Evolutionary conservation across 2,888 invertebrate genomes (phyloP).

Genomic region (Heliconius hortense): DNA sequence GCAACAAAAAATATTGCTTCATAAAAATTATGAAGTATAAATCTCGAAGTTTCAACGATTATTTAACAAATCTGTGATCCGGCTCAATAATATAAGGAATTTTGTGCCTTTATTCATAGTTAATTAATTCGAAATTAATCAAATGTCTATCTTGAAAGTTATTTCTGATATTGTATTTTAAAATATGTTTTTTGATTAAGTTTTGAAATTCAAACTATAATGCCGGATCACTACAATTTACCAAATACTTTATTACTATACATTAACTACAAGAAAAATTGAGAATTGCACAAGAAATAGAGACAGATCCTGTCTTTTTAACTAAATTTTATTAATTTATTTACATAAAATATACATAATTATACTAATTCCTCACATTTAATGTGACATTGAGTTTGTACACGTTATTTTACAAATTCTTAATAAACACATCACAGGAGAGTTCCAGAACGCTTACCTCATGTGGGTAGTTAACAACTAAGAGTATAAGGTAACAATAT

Average conservation of each 20-base stretch:
- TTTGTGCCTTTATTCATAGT: not conserved
- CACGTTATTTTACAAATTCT: constrained; percentile 58
- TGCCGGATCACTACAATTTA: not conserved
- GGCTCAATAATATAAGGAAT: not conserved
- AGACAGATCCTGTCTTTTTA: constrained; percentile 25
- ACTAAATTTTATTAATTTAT: constrained; percentile 40
- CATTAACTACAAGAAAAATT: constrained; percentile 13
- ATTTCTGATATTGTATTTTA: not conserved
- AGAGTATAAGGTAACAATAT: constrained; percentile 64
- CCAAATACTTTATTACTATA: not conserved
- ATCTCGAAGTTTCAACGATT: not conserved
- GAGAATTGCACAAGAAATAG: constrained; percentile 38
- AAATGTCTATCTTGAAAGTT: too few relatives aligned
- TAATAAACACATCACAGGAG: constrained; percentile 76
- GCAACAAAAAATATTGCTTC: not conserved
- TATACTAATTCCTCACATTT: constrained; percentile 51
- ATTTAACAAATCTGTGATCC: constrained; percentile 1
- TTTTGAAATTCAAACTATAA: not conserved
- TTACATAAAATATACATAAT: constrained; percentile 49
- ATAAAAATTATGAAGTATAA: not conserved
- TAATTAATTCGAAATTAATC: too few relatives aligned
- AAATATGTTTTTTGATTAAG: not conserved
- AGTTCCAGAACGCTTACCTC: constrained; percentile 75
- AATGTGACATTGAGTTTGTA: constrained; percentile 50
- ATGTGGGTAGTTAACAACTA: constrained; percentile 42